Conservation (phyloP, 2,888 invertebrate species). For the Theristus sp. region DNA sequence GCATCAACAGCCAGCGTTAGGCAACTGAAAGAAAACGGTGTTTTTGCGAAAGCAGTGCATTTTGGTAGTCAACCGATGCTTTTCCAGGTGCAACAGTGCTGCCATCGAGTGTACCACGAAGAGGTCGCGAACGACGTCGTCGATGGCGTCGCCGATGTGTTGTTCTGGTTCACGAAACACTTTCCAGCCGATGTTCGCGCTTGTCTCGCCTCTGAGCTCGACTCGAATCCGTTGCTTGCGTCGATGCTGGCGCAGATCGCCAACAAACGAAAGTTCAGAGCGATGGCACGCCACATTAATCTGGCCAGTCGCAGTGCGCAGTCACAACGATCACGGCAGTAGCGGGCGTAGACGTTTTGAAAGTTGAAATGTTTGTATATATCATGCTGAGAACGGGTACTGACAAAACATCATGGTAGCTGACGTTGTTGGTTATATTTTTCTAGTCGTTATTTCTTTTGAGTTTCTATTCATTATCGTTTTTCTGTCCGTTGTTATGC, state of each 20-base stretch:
- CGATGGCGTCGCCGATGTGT: not conserved
- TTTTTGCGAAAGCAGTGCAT: too few species aligned
- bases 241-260: not conserved
- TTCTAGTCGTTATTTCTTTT: too few species aligned
- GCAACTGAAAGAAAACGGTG: too few species aligned
- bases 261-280: not conserved
- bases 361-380: too few species aligned
- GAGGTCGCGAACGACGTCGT: not conserved
- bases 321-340: not conserved
- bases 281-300: not conserved
- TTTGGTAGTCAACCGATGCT: too few species aligned
- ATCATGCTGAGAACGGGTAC: too few species aligned
- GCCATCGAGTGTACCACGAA: not conserved
- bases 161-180: not conserved
- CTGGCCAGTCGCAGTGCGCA: not conserved
- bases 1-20: too few species aligned
- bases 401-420: too few species aligned
- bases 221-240: not conserved
- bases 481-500: too few species aligned
- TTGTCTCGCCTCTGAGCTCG: not conserved
- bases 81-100: not conserved
- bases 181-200: not conserved
- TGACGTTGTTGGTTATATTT: too few species aligned
- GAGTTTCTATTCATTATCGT: too few species aligned
- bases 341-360: too few species aligned